A percentile compares a stretch with the other conserved stretches of the same genome.
These are phyloP conservation scores for Phalacrocorax carbo DNA, from an alignment of 2,113 vertebrate species.

Conservation along the genomic window DNA sequence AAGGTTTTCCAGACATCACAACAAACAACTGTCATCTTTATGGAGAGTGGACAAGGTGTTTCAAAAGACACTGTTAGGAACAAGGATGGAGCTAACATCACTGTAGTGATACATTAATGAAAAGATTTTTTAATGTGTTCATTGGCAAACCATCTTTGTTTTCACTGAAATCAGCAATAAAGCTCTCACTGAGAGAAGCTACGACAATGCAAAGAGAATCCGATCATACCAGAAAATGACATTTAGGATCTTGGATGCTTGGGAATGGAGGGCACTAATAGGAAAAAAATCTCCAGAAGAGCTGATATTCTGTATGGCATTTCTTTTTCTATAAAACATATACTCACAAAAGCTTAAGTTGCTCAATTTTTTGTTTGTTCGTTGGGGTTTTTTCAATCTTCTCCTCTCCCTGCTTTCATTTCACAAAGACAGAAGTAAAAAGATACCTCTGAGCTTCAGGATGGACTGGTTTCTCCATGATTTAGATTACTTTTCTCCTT, in stretches of 20 bases:
- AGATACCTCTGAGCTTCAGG: constrained; percentile 74
- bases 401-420: not conserved
- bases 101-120: not conserved
- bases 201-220: not conserved
- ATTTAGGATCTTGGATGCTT: not conserved
- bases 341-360: not conserved
- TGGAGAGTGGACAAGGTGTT: not conserved
- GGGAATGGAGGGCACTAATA: not conserved
- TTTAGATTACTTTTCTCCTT: constrained; percentile 60
- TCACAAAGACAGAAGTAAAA: not conserved
- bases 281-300: not conserved
- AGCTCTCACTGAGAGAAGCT: not conserved
- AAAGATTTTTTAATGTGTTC: not conserved
- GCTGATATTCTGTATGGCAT: not conserved
- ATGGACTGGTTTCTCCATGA: constrained; percentile 27
- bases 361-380: not conserved
- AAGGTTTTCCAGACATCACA: not conserved
- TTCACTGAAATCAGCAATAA: not conserved
- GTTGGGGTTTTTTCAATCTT: not conserved
- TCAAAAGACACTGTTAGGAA: not conserved
- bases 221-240: not conserved
- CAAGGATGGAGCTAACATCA: not conserved
- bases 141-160: not conserved
- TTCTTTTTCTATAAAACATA: not conserved
- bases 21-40: not conserved